phyloP scores from a whole-genome alignment of 2,888 invertebrate genomes.

The Sylvicola cinctus region DNA sequence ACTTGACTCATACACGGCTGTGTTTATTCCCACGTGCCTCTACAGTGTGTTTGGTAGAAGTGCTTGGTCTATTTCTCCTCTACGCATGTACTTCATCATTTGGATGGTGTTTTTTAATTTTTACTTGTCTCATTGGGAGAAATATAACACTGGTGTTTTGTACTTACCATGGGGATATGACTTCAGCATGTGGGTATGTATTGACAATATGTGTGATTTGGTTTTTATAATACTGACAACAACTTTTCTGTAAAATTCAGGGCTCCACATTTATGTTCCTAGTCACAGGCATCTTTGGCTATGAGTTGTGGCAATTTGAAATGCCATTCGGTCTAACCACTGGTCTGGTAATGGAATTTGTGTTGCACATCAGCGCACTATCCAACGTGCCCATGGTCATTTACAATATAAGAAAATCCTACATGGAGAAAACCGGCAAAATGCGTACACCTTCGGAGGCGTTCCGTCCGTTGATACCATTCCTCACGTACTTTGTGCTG shows the following conservation, averaged over 20 bases:
- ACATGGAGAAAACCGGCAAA: slow-evolving; percentile 69
- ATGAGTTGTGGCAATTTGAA: slow-evolving; percentile 64
- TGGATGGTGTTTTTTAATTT: slow-evolving; percentile 91
- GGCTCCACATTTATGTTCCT: slow-evolving; percentile 34
- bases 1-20: slow-evolving; percentile 88
- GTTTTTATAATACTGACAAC: too few relatives aligned
- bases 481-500: slow-evolving; percentile 49
- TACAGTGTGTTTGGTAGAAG: slow-evolving; percentile 79
- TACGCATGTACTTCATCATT: slow-evolving; percentile 73
- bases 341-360: slow-evolving; percentile 63
- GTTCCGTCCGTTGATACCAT: slow-evolving; percentile 68
- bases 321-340: slow-evolving; percentile 50
- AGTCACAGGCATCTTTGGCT: slow-evolving; percentile 44
- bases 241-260: slow-evolving; percentile 16
- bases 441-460: slow-evolving; percentile 63
- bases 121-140: slow-evolving; percentile 96
- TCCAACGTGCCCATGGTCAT: slow-evolving; percentile 77
- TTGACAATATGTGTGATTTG: too few relatives aligned
- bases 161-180: slow-evolving; percentile 99
- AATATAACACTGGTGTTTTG: slow-evolving; percentile 90
- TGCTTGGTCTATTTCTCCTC: slow-evolving; percentile 48
- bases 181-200: slow-evolving; percentile 82
- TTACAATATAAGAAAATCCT: slow-evolving; percentile 84
- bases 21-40: slow-evolving; percentile 81
- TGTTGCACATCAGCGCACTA: slow-evolving; percentile 68